Evolutionary conservation across 1,140 invertebrate species (phyloP).

Genomic region (Orius laevigatus): DNA sequence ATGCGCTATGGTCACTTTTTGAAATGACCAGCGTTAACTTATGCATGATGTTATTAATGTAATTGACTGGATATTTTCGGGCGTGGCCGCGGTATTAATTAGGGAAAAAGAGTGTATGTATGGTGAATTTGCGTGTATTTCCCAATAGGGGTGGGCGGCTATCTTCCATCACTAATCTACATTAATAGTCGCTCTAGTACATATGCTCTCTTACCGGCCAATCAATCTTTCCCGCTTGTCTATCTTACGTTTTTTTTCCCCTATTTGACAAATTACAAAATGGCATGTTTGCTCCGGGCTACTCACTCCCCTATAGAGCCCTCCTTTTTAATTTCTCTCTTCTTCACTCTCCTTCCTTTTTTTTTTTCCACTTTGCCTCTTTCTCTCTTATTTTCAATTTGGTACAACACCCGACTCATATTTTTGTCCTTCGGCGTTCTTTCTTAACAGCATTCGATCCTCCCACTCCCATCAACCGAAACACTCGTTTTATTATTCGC

Average conservation of each 20-base stretch:
- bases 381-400: conserved; percentile 9
- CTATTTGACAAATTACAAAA: conserved; percentile 13
- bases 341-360: conserved; percentile 2
- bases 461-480: background rate
- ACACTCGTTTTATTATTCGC: conserved; percentile 10
- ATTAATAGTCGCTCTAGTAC: conserved; percentile 10
- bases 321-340: conserved; percentile 11
- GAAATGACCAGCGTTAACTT: conserved; percentile 10
- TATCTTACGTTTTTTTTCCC: conserved; percentile 3
- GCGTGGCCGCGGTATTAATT: conserved; percentile 13
- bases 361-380: conserved; percentile 5
- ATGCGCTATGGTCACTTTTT: background rate
- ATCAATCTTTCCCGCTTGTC: conserved; percentile 10
- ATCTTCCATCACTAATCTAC: conserved; percentile 13
- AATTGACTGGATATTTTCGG: conserved; percentile 15
- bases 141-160: conserved; percentile 9
- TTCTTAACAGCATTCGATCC: conserved; percentile 12
- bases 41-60: conserved; percentile 15
- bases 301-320: conserved; percentile 1
- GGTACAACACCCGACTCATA: conserved; percentile 7
- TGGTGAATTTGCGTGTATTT: conserved; percentile 15
- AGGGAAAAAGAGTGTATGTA: conserved; percentile 11
- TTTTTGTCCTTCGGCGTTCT: conserved; percentile 11
- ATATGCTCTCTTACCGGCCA: conserved; percentile 2
- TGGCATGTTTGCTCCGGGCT: conserved; percentile 8